Evolutionary conservation across 1,140 invertebrate genomes (phyloP).

Genomic region (Diprion similis): DNA sequence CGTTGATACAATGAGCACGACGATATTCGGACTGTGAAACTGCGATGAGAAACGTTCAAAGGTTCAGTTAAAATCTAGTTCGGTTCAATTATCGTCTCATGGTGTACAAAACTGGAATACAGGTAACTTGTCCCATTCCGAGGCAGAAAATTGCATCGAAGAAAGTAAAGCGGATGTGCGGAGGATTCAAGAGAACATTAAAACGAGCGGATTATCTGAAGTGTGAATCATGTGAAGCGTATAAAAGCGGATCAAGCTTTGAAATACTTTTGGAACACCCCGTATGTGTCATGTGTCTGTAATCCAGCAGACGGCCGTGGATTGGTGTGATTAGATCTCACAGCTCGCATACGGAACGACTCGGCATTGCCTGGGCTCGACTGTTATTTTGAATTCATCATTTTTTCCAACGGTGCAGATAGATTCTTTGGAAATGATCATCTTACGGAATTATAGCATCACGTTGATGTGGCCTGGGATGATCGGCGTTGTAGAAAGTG

Average conservation of each 20-base stretch:
- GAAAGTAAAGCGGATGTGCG: background rate
- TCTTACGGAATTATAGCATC: background rate
- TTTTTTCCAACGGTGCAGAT: conserved; percentile 7
- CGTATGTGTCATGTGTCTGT: background rate
- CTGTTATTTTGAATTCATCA: conserved; percentile 9
- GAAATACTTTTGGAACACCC: background rate
- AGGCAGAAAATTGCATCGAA: conserved; percentile 1
- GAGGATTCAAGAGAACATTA: background rate
- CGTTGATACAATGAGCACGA: no score
- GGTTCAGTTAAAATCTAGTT: no score
- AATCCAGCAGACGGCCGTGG: conserved; percentile 11
- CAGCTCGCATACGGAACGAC: conserved; percentile 3
- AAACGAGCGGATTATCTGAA: background rate
- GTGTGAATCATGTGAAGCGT: background rate
- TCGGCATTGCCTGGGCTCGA: background rate
- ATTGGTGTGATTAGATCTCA: conserved; percentile 11
- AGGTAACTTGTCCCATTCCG: background rate
- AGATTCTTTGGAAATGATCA: conserved; percentile 9
- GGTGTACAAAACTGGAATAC: no score
- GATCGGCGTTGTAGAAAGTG: background rate
- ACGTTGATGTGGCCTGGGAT: background rate
- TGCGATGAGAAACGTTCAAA: no score
- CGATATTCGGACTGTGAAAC: no score
- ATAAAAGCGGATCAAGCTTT: background rate
- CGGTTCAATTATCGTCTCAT: no score